Evolutionary conservation across 2,888 invertebrate genomes (phyloP).

Genomic region (Troides aeacus): DNA sequence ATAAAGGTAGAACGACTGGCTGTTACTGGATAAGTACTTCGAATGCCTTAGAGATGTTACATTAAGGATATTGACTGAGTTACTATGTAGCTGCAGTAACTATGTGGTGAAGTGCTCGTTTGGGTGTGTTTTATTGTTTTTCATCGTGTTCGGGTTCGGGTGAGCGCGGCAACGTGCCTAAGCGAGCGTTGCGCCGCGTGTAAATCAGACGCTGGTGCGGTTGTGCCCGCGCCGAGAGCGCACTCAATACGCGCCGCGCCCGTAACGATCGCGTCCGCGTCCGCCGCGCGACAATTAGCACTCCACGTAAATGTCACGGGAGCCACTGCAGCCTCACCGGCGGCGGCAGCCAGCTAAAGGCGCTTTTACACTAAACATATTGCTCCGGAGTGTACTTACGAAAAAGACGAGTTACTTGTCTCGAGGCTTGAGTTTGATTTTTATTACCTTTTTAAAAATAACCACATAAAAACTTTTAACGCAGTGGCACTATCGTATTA

Average conservation of each 20-base stretch:
- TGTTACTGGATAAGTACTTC: no score
- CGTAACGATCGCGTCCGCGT: conserved; percentile 58
- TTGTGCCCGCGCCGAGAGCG: conserved; percentile 33
- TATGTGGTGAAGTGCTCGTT: neutral
- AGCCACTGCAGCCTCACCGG: neutral
- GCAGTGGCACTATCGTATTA: no score
- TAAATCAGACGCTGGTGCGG: conserved; percentile 64
- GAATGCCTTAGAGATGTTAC: no score
- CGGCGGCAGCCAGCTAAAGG: neutral
- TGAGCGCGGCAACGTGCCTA: conserved; percentile 52
- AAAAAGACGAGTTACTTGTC: no score
- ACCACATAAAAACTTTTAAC: no score
- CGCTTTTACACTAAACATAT: conserved; percentile 5
- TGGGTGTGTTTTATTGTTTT: no score
- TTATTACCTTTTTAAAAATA: no score
- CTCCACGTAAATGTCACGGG: conserved; percentile 67
- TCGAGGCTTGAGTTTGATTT: no score
- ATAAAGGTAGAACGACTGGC: no score
- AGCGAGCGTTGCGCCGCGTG: conserved; percentile 64
- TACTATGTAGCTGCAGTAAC: neutral
- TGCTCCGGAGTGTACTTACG: neutral
- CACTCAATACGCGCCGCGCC: conserved; percentile 57
- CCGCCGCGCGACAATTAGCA: conserved; percentile 61
- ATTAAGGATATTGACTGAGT: neutral
- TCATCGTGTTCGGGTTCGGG: no score